Evolutionary conservation across 2,797 vertebrate genomes (phyloP), one percentile per base, ranked within the genome.

Genomic region (Poliocrania exsul): DNA sequence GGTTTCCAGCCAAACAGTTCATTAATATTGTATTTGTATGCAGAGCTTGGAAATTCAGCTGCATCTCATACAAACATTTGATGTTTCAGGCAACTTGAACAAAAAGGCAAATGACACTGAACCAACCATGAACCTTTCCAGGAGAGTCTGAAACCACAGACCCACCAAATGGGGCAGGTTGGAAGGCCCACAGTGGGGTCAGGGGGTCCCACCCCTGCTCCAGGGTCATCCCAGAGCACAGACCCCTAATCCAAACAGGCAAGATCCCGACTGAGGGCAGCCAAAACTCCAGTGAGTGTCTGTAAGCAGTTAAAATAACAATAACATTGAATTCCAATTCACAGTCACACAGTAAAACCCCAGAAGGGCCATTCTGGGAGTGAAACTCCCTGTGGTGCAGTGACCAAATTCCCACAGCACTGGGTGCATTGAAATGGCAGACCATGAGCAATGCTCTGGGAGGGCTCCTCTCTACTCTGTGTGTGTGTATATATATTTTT

Each of bases 261-360:
- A 61, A 62, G 61, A 62, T 25, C 49, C 64, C 40, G 35, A 40
- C 3, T 78, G 31, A 61, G 46, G 72, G 14, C 0, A 64, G 11
- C 29, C 60, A 61, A 69, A 57, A 89, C 16, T 21, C 58, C 67
- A 85, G 16, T 8, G 44, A 53, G 42, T 28, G 33, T 57, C 81
- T 79, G 74, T 12, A 79, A 86, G 84, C 50, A 84, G 47, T 81
- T 84, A 79, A 72, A 78, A 26, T 6, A 73, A 80, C 86, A 93
- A 62, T 42, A 66, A 33, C 26, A 71, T 11, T 51, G 54, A 37
- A 81, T 71, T 92, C 60, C 58, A 29, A 24, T 56, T 67, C 57
- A 60, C 16, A 37, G 35, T 35, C 61, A 74, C 3, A 11, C 44
- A 61, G n/a, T 21, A 75, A 90, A 58, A 70, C n/a, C 1, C 12